Evolutionary conservation across 1,140 invertebrate species (phyloP).

Genomic region (Drosophila serrata): DNA sequence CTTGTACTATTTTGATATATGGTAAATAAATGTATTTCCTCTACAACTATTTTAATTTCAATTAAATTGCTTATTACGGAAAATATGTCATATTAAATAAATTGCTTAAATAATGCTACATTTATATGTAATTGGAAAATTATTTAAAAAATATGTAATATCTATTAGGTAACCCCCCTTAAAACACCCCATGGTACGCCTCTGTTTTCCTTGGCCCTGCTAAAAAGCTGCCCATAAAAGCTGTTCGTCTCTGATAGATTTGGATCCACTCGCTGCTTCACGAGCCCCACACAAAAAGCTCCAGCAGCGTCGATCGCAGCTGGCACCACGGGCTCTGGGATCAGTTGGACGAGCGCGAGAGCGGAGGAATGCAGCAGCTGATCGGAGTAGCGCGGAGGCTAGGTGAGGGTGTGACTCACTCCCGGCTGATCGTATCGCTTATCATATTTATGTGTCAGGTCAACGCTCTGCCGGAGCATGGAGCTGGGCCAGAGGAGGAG

Average conservation of each 20-base stretch:
- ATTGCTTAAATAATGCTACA: background rate
- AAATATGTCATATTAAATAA: background rate
- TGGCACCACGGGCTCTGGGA: slow-evolving; percentile 5
- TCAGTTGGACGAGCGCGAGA: slow-evolving; percentile 17
- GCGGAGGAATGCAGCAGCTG: slow-evolving; percentile 57
- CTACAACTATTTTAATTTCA: background rate
- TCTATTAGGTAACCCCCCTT: background rate
- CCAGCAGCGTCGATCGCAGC: slow-evolving; percentile 3
- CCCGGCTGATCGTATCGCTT: slow-evolving; percentile 1
- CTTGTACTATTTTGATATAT: background rate
- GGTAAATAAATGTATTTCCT: background rate
- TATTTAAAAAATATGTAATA: background rate
- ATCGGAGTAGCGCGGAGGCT: slow-evolving; percentile 32
- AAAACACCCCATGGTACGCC: background rate
- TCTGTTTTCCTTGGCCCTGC: background rate
- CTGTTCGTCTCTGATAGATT: slow-evolving; percentile 13
- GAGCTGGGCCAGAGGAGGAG: background rate
- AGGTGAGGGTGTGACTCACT: slow-evolving; percentile 27
- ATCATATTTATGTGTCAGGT: slow-evolving; percentile 34
- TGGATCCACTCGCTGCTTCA: slow-evolving; percentile 3
- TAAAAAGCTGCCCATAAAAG: slow-evolving; percentile 42
- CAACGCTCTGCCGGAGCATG: slow-evolving; percentile 38
- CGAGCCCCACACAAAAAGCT: slow-evolving; percentile 26
- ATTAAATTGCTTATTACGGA: background rate
- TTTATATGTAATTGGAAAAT: background rate